These are phyloP conservation scores for Dichetophora obliterata DNA, from an alignment of 2,888 invertebrate genomes.

Conservation along the genomic window DNA sequence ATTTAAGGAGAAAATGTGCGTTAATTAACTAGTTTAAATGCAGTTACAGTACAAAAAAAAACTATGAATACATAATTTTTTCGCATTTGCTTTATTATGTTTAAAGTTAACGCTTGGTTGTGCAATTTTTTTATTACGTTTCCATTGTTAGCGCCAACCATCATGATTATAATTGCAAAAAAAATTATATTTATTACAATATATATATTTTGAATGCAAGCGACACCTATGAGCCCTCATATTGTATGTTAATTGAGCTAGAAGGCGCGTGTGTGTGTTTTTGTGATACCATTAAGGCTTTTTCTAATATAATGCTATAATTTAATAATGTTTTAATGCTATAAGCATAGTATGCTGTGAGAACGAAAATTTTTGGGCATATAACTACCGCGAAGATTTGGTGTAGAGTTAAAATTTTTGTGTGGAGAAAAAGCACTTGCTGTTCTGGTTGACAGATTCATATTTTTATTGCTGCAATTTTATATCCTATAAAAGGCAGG, in stretches of 20 bases:
- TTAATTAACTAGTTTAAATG: slow-evolving; percentile 8
- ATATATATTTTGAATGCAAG: neutral
- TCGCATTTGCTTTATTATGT: neutral
- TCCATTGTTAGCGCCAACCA: neutral
- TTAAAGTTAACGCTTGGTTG: neutral
- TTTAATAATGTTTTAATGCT: too few species aligned
- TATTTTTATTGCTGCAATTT: too few species aligned
- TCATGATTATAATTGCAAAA: neutral
- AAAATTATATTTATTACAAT: neutral
- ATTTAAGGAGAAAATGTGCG: slow-evolving; percentile 1
- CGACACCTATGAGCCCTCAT: neutral
- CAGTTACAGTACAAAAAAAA: neutral
- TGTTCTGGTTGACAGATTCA: too few species aligned
- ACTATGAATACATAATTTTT: neutral
- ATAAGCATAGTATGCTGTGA: too few species aligned
- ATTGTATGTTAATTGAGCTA: neutral
- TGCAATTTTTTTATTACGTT: neutral
- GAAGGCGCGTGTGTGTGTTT: too few species aligned
- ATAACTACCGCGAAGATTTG: too few species aligned
- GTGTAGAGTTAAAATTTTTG: too few species aligned
- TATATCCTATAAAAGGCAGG: too few species aligned
- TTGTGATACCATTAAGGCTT: too few species aligned
- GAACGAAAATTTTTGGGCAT: too few species aligned
- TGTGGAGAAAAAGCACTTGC: too few species aligned
- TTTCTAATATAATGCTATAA: too few species aligned